phyloP scores from a whole-genome alignment of 1,140 invertebrate genomes.

The Pseudomyrmex gracilis region DNA sequence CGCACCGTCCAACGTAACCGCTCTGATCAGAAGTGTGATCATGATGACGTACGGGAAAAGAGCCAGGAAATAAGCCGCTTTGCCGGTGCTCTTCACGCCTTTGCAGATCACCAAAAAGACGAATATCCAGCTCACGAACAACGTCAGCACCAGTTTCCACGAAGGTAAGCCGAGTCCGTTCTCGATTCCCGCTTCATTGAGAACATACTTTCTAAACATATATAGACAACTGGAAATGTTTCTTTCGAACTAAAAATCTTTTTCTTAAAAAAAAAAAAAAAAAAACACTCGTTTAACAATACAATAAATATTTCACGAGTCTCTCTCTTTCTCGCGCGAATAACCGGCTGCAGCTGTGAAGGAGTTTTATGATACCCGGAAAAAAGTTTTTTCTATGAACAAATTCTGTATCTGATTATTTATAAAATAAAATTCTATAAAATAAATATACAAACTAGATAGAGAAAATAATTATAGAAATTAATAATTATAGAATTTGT shows the following conservation, averaged over 20 bases:
- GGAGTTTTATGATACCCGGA: no score
- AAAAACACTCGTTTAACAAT: no score
- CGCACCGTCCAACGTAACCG: slow-evolving; percentile 91
- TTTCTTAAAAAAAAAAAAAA: neutral
- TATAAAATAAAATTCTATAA: neutral
- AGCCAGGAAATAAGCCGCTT: slow-evolving; percentile 93
- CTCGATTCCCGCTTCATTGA: slow-evolving; percentile 89
- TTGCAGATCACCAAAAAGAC: slow-evolving; percentile 91
- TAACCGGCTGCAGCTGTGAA: no score
- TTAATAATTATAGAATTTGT: neutral
- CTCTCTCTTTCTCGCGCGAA: no score
- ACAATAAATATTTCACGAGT: no score
- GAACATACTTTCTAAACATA: slow-evolving; percentile 87
- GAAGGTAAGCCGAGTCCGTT: slow-evolving; percentile 90
- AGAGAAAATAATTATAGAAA: neutral
- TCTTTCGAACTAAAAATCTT: neutral
- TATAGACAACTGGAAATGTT: neutral
- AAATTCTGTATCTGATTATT: no score
- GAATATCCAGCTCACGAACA: slow-evolving; percentile 91
- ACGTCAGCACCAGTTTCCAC: slow-evolving; percentile 90
- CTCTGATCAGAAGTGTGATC: slow-evolving; percentile 90
- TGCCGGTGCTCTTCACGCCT: slow-evolving; percentile 92
- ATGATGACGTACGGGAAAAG: slow-evolving; percentile 94
- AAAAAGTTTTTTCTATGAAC: no score
- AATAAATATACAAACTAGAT: neutral